phyloP scores from a whole-genome alignment of 2,113 vertebrate species.

The Nerophis ophidion region DNA sequence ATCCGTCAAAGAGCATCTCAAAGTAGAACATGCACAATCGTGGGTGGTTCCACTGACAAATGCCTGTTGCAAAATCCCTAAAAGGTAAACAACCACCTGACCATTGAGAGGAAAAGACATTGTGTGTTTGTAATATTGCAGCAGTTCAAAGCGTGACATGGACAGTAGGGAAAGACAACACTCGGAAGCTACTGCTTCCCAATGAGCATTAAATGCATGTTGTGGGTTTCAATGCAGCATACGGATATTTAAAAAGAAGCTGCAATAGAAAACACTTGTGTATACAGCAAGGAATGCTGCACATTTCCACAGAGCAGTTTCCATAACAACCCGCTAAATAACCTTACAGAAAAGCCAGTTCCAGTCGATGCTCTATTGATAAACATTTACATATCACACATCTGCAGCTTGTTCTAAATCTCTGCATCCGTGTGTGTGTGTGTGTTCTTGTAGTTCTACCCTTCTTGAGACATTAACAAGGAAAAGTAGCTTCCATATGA shows the following conservation, averaged over 20 bases:
- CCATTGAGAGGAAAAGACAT: too few relatives aligned
- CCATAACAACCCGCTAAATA: constrained; percentile 51
- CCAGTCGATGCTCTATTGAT: constrained; percentile 10
- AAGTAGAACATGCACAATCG: too few relatives aligned
- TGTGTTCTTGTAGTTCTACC: background rate
- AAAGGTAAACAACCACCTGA: too few relatives aligned
- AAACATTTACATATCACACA: constrained; percentile 3
- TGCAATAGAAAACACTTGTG: constrained; percentile 23
- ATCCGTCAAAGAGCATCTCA: too few relatives aligned
- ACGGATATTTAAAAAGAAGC: constrained; percentile 18
- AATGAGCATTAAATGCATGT: background rate
- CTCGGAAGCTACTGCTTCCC: background rate
- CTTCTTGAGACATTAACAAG: too few relatives aligned
- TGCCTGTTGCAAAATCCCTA: too few relatives aligned
- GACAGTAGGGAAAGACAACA: too few relatives aligned
- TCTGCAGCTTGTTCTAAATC: constrained; percentile 5
- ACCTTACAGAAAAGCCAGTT: constrained; percentile 5
- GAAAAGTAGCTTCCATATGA: too few relatives aligned
- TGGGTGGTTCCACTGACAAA: too few relatives aligned
- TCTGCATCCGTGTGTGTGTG: background rate
- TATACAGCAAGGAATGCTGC: constrained; percentile 27
- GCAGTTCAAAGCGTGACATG: too few relatives aligned
- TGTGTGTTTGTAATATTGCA: too few relatives aligned
- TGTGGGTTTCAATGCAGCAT: constrained; percentile 10
- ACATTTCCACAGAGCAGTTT: constrained; percentile 45